Evolutionary conservation across 2,113 vertebrate species (phyloP), one percentile per base, ranked within the genome.

Genomic region (Poeciliopsis occidentalis): DNA sequence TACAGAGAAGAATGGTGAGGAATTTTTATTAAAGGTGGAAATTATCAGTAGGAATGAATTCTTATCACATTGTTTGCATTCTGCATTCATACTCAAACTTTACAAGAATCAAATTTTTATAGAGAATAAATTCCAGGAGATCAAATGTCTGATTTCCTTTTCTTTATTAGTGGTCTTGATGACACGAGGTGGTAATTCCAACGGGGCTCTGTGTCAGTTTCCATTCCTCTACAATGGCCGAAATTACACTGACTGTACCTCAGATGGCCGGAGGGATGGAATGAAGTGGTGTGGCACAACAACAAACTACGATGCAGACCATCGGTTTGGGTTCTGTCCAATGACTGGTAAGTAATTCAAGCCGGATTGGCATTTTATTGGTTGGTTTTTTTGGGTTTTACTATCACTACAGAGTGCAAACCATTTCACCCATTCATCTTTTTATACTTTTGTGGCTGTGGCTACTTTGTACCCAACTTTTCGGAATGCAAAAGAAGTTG

Each of bases 271-370:
- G 0, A 93, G 94, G 60, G 98, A 99, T 41, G 95, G 95, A 84
- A 99, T 99, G 98, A 99, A 98, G 67, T 99, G 98, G 98, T 99
- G 98, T 12, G 97, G 98, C 60, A 99, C 98, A 74, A 99, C 97
- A 0, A 84, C 87, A 13, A 93, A 99, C 94, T 99, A 97, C 1
- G 98, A 99, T 0, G 92, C 81, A 0, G 97, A 99, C 67, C 96
- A 96, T 67, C 96, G 94, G 15, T 99, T 96, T 84, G 98, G 98
- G 7, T 99, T 99, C 95, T 99, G 98, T 77, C 98, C 98, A 29
- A 99, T 99, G 98, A 96, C 97, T 81, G 97, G 98, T 99, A 87
- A 95, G 89, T 71, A 63, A 26, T 54, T 11, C 4, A 41, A 47
- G 17, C 44, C 12, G 7, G 0, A 4, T 2, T 60, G 34, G n/a